phyloP scores from a whole-genome alignment of 2,888 invertebrate genomes.

The Scaptomyza cyrtandrae region DNA sequence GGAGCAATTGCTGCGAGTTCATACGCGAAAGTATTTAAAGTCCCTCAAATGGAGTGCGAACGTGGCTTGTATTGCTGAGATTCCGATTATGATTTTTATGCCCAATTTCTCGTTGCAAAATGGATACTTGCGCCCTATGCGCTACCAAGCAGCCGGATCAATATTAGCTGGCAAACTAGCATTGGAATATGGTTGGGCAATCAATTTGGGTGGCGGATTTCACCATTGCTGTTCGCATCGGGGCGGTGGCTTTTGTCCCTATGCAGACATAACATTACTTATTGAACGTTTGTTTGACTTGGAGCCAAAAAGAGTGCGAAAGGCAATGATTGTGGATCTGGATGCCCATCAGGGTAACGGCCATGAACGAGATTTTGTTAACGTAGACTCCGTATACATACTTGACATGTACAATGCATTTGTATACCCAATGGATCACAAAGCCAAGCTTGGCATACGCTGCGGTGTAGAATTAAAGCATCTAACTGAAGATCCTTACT shows the following conservation, averaged over 20 bases:
- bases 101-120: slow-evolving; percentile 92
- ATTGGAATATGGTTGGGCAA: slow-evolving; percentile 93
- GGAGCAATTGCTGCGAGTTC: slow-evolving; percentile 90
- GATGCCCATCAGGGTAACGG: slow-evolving; percentile 98
- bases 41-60: slow-evolving; percentile 90
- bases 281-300: slow-evolving; percentile 88
- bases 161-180: slow-evolving; percentile 93
- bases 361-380: slow-evolving; percentile 92
- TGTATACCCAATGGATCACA: slow-evolving; percentile 92
- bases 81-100: slow-evolving; percentile 89
- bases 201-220: slow-evolving; percentile 95
- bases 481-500: slow-evolving; percentile 88
- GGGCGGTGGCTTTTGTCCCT: slow-evolving; percentile 95
- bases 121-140: slow-evolving; percentile 91
- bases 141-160: slow-evolving; percentile 92
- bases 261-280: slow-evolving; percentile 94
- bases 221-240: slow-evolving; percentile 92
- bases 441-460: slow-evolving; percentile 90
- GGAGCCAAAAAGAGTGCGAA: slow-evolving; percentile 86
- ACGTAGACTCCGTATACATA: slow-evolving; percentile 90
- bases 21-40: slow-evolving; percentile 90
- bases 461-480: slow-evolving; percentile 88
- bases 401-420: slow-evolving; percentile 93
- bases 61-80: slow-evolving; percentile 92
- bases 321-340: slow-evolving; percentile 94